Evolutionary conservation across 1,140 invertebrate species (phyloP).

Genomic region (Varroa destructor): DNA sequence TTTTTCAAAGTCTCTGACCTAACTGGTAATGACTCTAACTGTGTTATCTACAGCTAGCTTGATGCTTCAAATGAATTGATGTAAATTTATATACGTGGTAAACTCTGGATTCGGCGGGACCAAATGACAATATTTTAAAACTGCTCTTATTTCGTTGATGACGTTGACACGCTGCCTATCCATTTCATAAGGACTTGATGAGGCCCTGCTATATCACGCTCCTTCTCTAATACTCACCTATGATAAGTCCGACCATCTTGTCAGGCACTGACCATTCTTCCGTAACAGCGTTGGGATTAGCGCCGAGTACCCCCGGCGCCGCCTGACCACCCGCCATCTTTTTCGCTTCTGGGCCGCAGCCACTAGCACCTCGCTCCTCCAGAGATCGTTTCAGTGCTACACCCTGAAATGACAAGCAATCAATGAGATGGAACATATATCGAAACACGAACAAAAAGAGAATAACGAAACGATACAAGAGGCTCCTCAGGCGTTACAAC

Average conservation of each 20-base stretch:
- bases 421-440: background rate
- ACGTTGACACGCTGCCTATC: too few relatives aligned
- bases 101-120: too few relatives aligned
- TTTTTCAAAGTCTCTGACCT: too few relatives aligned
- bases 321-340: constrained; percentile 22
- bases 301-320: constrained; percentile 8
- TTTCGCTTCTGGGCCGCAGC: constrained; percentile 23
- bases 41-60: too few relatives aligned
- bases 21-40: too few relatives aligned
- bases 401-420: constrained; percentile 1
- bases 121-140: too few relatives aligned
- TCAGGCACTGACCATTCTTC: constrained; percentile 34
- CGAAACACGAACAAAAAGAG: too few relatives aligned
- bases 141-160: too few relatives aligned
- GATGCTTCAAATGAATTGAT: too few relatives aligned
- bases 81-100: too few relatives aligned
- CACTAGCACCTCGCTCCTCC: constrained; percentile 14
- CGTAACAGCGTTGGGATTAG: constrained; percentile 30
- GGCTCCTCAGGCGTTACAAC: background rate
- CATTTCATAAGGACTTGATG: too few relatives aligned
- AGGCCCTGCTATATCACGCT: too few relatives aligned
- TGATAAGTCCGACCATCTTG: constrained; percentile 33
- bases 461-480: background rate
- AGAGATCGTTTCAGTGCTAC: constrained; percentile 28
- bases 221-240: constrained; percentile 29